These are phyloP conservation scores for Linyphia triangularis DNA, from an alignment of 2,888 invertebrate species.

Conservation along the genomic window DNA sequence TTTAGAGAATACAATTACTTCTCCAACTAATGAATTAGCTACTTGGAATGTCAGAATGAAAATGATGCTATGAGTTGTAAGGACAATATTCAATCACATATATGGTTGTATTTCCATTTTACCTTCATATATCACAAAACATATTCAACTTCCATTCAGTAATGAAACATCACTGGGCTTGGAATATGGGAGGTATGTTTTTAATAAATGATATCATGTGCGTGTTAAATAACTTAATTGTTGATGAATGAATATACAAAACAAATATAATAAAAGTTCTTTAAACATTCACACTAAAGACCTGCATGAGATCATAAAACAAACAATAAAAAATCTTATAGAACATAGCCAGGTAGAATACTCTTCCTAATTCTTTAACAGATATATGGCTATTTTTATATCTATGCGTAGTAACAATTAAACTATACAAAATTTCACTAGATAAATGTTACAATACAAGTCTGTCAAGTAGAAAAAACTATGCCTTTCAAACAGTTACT, in stretches of 20 bases:
- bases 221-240: conserved; percentile 67
- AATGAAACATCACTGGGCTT: conserved; percentile 48
- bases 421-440: conserved; percentile 68
- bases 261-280: conserved; percentile 46
- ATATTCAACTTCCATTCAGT: conserved; percentile 40
- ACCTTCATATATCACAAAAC: conserved; percentile 65
- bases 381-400: conserved; percentile 35
- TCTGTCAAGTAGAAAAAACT: conserved; percentile 59
- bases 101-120: neutral
- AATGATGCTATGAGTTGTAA: neutral
- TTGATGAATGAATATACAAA: conserved; percentile 69
- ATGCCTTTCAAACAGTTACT: conserved; percentile 31
- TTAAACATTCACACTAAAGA: conserved; percentile 52
- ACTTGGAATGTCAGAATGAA: conserved; percentile 15
- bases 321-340: conserved; percentile 38
- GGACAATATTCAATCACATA: conserved; percentile 50
- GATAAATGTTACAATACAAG: conserved; percentile 40
- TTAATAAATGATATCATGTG: conserved; percentile 71
- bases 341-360: conserved; percentile 45
- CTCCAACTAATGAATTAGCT: neutral
- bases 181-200: conserved; percentile 60
- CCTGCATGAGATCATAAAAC: conserved; percentile 56
- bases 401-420: conserved; percentile 45
- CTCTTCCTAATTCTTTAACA: conserved; percentile 47
- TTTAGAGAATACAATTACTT: too few species aligned